Base-by-base conservation (phyloP, 23 tunicate genomes). In the Ascidia mentula region DNA sequence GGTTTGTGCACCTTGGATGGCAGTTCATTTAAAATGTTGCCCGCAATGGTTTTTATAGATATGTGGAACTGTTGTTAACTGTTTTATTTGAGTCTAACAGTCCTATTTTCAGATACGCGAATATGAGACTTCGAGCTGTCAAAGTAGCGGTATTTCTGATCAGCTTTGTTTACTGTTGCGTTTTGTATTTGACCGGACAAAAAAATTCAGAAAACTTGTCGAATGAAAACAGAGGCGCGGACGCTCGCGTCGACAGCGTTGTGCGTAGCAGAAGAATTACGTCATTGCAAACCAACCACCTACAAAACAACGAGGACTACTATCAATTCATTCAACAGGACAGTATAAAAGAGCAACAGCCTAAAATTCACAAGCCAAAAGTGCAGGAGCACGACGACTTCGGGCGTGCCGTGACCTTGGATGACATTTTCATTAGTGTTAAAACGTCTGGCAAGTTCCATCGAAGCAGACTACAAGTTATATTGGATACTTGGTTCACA, bases 401-500 rank as follows among this genome's bases (percentile, higher is more conserved):
- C 30, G 17, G 36, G 38, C 38, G 38, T 1, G 74, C 18, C 3
- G 34, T 34, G 2, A 65, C 75, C 0, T 20, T 83, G 61, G 61
- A 75, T 26, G 87, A 83, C 38, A 40, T 83, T 38, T 83, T 46
- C 38, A 83, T 83, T 31, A 83, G 87, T 40, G 81, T 83, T 39
- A 83, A 83, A 75, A 75, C 87, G 39, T 31, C 81, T 26, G 53
- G 74, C 38, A 76, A 75, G 28, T 83, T 39, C 38, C 87, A 83
- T 36, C 38, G 61, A 28, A 60, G 39, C 1, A 53, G 87, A 60
- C 36, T 83, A 39, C 80, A 33, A 65, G 33, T 83, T 36, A 39
- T 83, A 31, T 7, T 75, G 12, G 81, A 76, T 75, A 83, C 87
- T 15, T 83, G 87, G 87, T 83, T 83, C 65, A 34, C 65, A 60